Evolutionary conservation across 2,888 invertebrate species (phyloP).

Genomic region (Drosophila siamana): DNA sequence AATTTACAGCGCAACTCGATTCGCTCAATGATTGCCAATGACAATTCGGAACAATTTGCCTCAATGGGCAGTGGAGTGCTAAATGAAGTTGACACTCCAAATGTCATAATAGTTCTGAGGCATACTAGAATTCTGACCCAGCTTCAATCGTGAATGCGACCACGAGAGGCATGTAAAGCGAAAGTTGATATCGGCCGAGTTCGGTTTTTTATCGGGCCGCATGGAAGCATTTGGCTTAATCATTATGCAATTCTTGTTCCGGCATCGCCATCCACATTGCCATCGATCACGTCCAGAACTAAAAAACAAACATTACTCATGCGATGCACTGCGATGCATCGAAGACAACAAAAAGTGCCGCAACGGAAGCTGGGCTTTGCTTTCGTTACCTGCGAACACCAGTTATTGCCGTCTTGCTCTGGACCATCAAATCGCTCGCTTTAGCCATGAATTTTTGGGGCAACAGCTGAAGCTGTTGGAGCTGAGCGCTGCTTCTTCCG

Average conservation of each 20-base stretch:
- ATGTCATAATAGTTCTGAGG: not conserved
- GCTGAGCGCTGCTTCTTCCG: slow-evolving; percentile 35
- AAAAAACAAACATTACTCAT: slow-evolving; percentile 46
- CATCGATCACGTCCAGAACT: slow-evolving; percentile 55
- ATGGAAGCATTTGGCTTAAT: slow-evolving; percentile 52
- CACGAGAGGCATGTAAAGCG: slow-evolving; percentile 18
- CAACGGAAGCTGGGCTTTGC: slow-evolving; percentile 43
- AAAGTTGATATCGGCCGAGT: slow-evolving; percentile 17
- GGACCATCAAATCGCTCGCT: slow-evolving; percentile 12
- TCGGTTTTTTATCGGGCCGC: slow-evolving; percentile 32
- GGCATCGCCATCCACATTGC: slow-evolving; percentile 31
- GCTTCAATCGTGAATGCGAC: not conserved
- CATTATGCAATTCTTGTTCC: slow-evolving; percentile 48
- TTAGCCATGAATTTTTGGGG: slow-evolving; percentile 24
- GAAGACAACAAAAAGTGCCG: slow-evolving; percentile 20
- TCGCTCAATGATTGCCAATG: slow-evolving; percentile 10
- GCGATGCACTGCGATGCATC: slow-evolving; percentile 8
- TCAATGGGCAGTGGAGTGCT: slow-evolving; percentile 24
- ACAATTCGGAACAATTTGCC: slow-evolving; percentile 5
- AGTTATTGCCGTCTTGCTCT: slow-evolving; percentile 41
- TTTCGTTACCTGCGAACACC: not conserved
- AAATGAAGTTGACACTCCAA: not conserved
- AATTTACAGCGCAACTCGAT: not conserved
- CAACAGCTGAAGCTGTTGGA: not conserved
- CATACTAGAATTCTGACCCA: not conserved